Evolutionary conservation across 2,888 invertebrate species (phyloP), one percentile per base, ranked within the genome.

Genomic region (Uloborus plumipes): DNA sequence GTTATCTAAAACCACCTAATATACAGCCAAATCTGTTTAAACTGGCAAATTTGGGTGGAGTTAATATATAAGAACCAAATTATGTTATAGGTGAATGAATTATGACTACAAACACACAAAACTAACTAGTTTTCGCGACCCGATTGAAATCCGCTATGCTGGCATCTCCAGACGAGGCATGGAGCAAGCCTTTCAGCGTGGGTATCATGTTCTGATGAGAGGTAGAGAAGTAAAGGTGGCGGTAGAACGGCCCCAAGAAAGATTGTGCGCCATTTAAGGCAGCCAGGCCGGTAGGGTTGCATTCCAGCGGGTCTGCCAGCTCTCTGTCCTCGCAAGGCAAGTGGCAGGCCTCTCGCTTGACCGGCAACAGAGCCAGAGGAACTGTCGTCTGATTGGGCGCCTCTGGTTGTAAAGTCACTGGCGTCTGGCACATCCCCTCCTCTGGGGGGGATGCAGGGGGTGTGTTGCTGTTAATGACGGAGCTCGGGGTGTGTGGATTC

Each of bases 141-240:
- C 81, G 75, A 49, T 71, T 82, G 71, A 71, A 82, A 66, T 82
- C 81, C 18, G 64, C 26, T 20, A 81, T 59, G 31, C 59, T 75
- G 59, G 31, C 39, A 50, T 82, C 81, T 47, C 49, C 71, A 53
- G 69, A 51, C 20, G 83, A 64, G 11, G 77, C 62, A 73, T 77
- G 72, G 16, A 83, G 73, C 50, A 83, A 51, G 1, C 77, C 77
- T 58, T 77, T 83, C n/a, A 83, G 53, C 0, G 76, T 64, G 18
- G 83, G 83, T 61, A 81, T 39, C 72, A 83, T 76, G 7, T 76
- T 51, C 47, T 82, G 82, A 58, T 83, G 76, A 58, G 83, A 83
- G 83, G 83, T 83, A 77, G 83, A 76, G 77, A 84, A 84, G 66
- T 84, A 84, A 14, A 84, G 69, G 59, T 84, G 84, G 1, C 84